These are phyloP conservation scores for Bradypodion pumilum DNA, from an alignment of 2,797 vertebrate species.

Conservation along the genomic window DNA sequence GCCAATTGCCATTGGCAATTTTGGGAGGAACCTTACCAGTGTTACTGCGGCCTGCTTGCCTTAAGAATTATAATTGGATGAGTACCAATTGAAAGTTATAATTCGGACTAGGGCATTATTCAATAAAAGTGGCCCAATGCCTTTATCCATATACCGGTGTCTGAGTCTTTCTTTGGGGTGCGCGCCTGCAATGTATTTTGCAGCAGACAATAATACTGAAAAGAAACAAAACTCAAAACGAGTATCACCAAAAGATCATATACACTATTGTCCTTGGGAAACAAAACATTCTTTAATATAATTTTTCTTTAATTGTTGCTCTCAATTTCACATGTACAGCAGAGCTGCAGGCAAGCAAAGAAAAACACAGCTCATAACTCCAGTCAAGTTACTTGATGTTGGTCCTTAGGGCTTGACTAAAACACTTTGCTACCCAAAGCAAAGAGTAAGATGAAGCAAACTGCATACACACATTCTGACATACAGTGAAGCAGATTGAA, in stretches of 20 bases:
- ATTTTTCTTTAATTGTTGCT: neutral
- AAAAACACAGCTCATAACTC: neutral
- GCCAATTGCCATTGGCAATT: too few species aligned
- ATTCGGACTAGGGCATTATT: too few species aligned
- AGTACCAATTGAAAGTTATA: too few species aligned
- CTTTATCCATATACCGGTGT: too few species aligned
- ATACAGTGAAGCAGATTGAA: neutral
- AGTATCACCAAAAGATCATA: constrained; percentile 9
- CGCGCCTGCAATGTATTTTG: too few species aligned
- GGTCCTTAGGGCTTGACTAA: neutral
- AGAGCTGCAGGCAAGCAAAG: neutral
- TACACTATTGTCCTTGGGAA: constrained; percentile 14
- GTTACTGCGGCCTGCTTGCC: too few species aligned
- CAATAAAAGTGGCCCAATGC: too few species aligned
- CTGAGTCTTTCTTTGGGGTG: too few species aligned
- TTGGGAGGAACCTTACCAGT: too few species aligned
- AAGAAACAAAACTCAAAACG: neutral
- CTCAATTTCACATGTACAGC: neutral
- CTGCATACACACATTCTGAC: neutral
- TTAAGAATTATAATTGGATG: too few species aligned
- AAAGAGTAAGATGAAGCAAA: neutral
- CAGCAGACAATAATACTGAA: neutral
- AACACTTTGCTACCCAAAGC: neutral
- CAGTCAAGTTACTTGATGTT: neutral
- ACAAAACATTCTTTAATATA: neutral